Conservation (phyloP, 2,888 invertebrate genomes). For the Plutella xylostella region DNA sequence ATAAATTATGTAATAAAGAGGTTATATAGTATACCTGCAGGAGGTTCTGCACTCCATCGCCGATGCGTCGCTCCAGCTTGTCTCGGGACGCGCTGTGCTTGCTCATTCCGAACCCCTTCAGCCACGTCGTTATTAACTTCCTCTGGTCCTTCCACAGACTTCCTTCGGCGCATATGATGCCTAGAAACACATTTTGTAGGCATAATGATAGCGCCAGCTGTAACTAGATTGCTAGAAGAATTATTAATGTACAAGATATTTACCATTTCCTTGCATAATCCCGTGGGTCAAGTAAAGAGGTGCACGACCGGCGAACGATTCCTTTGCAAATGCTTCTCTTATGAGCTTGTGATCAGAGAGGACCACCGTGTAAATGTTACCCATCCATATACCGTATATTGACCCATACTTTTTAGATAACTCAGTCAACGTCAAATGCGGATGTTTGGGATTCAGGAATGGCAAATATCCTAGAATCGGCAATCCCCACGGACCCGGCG, state of each 20-base stretch:
- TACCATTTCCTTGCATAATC: constrained; percentile 89
- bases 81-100: constrained; percentile 72
- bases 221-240: no score
- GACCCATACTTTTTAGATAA: constrained; percentile 78
- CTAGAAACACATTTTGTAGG: constrained; percentile 64
- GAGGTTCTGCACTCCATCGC: constrained; percentile 71
- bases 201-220: no score
- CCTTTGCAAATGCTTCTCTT: constrained; percentile 78
- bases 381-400: constrained; percentile 80
- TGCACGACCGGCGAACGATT: constrained; percentile 80
- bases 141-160: constrained; percentile 86
- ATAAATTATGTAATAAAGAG: background rate
- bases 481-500: constrained; percentile 84
- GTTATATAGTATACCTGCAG: constrained; percentile 52
- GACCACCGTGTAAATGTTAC: constrained; percentile 81
- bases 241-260: constrained; percentile 20
- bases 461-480: constrained; percentile 85
- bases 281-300: constrained; percentile 88
- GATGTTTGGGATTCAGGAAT: constrained; percentile 75
- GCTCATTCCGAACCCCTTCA: constrained; percentile 79
- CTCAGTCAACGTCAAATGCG: constrained; percentile 77
- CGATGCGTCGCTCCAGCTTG: constrained; percentile 75
- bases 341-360: constrained; percentile 80
- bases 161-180: constrained; percentile 86
- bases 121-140: constrained; percentile 76